These are phyloP conservation scores for Alauda arvensis DNA, from an alignment of 2,797 vertebrate species.

Conservation along the genomic window DNA sequence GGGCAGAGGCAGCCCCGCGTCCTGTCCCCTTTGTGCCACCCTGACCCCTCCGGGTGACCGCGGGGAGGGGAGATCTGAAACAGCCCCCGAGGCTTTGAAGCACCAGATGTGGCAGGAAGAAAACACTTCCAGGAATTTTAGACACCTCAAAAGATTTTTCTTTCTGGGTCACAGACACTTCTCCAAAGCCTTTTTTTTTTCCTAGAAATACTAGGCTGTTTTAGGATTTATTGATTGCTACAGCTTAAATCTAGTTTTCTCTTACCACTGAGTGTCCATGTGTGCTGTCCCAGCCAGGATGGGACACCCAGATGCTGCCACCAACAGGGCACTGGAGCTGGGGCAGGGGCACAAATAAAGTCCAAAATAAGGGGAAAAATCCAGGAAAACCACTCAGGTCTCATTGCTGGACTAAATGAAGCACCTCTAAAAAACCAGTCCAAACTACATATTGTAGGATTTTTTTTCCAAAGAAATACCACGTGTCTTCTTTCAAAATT, in stretches of 20 bases:
- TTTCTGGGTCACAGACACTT: neutral
- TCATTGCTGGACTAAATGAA: neutral
- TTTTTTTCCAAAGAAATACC: neutral
- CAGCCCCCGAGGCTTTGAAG: neutral
- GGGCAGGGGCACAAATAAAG: neutral
- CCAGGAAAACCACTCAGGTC: too few relatives aligned
- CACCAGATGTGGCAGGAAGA: neutral
- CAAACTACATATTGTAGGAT: fast-evolving
- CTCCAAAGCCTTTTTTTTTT: neutral
- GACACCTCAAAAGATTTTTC: neutral
- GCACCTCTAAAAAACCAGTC: fast-evolving
- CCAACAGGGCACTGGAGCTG: neutral
- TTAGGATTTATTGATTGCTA: neutral
- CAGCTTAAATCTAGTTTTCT: neutral
- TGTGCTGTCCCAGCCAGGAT: neutral
- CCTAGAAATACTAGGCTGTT: neutral
- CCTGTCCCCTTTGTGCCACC: neutral
- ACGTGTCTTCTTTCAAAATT: neutral
- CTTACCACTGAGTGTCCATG: fast-evolving
- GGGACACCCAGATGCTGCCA: neutral
- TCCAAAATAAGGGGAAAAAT: neutral
- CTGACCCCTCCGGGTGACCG: fast-evolving
- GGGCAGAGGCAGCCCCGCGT: neutral
- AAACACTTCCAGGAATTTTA: neutral
- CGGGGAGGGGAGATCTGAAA: neutral